Base-by-base conservation (phyloP, 2,888 invertebrate genomes). In the Eulithis prunata region DNA sequence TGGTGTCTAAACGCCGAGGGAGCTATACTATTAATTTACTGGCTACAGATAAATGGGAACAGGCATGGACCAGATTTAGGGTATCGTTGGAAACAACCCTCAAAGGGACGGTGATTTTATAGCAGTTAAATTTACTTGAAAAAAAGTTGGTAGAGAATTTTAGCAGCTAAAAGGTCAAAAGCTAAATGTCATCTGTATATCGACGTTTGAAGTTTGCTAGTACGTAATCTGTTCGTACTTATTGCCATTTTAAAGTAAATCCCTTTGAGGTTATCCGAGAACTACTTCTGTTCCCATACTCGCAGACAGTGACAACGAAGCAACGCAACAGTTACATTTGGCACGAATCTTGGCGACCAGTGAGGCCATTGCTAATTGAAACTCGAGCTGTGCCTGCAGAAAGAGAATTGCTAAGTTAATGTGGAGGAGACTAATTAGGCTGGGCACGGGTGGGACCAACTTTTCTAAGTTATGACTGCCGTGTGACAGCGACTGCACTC, bases 341-440 rank as follows among this genome's bases (percentile, higher is more conserved):
- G 64, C 54, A 55, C n/a, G 54, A 43, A 43, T 46, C 58, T 38
- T 54, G 58, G 43, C 47, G 14, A 55, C 58, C 55, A 64, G 54
- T 12, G 55, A 10, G 43, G 13, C 51, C 43, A 52, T 43, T 43
- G 14, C 59, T 64, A 59, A 64, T 64, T 64, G 55, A 59, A 64
- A 56, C 55, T 53, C 58, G 12, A 43, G 51, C 13, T 12, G 14
- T 28, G 61, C 43, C 38, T 46, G 47, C 28, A 47, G 47, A 69
- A 66, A 69, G 62, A 56, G 69, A 69, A 71, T 69, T 60, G 47
- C 61, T 64, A 58, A 67, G 63, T 68, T 62, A 47, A 46, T 49
- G 64, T 46, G 43, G 53, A 63, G 47, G 45, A 47, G 57, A 55
- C 65, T 71, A 71, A 71, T 68, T 71, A 64, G 70, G 62, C 46